Conservation (phyloP, 1,140 invertebrate species). For the Ectropis grisescens region DNA sequence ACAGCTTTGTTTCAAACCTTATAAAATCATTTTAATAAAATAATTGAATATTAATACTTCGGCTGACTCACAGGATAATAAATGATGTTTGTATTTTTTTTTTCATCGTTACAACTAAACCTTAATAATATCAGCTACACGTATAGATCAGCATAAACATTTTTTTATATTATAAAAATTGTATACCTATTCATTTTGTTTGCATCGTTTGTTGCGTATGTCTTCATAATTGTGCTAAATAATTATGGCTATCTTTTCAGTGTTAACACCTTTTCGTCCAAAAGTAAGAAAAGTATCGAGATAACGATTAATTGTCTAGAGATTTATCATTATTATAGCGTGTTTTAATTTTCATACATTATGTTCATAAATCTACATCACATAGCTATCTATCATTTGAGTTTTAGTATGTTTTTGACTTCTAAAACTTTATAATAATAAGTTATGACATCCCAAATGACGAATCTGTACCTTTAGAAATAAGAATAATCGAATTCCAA, state of each 20-base stretch:
- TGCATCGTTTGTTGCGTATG: conserved; percentile 38
- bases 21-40: conserved; percentile 24
- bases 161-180: conserved; percentile 17
- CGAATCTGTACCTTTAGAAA: too few species aligned
- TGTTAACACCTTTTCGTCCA: conserved; percentile 16
- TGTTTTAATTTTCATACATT: too few species aligned
- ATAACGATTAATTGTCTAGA: too few species aligned
- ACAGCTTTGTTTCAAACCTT: conserved; percentile 16
- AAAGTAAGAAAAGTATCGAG: too few species aligned
- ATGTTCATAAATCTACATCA: too few species aligned
- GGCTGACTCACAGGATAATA: conserved; percentile 38
- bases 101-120: conserved; percentile 31
- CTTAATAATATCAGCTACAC: conserved; percentile 45
- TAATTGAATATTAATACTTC: conserved; percentile 45
- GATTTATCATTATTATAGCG: too few species aligned
- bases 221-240: conserved; percentile 39
- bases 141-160: conserved; percentile 29
- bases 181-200: conserved; percentile 27
- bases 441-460: too few species aligned
- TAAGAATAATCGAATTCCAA: too few species aligned
- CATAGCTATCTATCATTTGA: too few species aligned
- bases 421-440: too few species aligned
- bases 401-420: too few species aligned
- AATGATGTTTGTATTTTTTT: conserved; percentile 20
- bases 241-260: conserved; percentile 19